Evolutionary conservation across 2,888 invertebrate genomes (phyloP).

Genomic region (Tipula helvola): DNA sequence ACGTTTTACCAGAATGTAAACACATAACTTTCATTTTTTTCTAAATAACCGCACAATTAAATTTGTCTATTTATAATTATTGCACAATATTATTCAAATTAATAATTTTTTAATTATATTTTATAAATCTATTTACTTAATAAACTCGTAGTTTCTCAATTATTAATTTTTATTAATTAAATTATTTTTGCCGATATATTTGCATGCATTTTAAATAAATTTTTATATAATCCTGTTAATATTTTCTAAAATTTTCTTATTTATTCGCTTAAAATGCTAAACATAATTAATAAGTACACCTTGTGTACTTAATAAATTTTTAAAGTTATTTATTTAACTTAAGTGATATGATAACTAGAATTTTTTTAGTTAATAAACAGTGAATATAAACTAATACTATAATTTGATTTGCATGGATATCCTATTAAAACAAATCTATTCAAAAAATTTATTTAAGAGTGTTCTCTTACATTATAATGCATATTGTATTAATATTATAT

Average conservation of each 20-base stretch:
- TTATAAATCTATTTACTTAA: not conserved
- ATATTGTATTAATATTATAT: not conserved
- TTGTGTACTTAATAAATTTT: not conserved
- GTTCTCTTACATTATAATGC: not conserved
- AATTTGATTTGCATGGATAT: not conserved
- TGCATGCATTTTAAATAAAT: not conserved
- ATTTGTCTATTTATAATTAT: not conserved
- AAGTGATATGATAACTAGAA: not conserved
- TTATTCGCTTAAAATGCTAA: not conserved
- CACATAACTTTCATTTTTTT: not conserved
- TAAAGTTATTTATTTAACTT: not conserved
- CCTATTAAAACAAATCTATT: not conserved
- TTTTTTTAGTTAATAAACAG: not conserved
- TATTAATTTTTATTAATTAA: not conserved
- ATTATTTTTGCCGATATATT: not conserved
- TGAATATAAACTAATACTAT: not conserved
- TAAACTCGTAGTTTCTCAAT: not conserved
- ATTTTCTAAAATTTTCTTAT: not conserved
- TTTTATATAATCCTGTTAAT: not conserved
- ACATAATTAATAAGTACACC: not conserved
- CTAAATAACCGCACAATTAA: not conserved
- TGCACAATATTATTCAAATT: not conserved
- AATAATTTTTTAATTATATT: not conserved
- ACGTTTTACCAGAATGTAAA: not conserved
- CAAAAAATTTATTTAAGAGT: not conserved